These are phyloP conservation scores for Zeuzera pyrina DNA, from an alignment of 2,888 invertebrate genomes.

Conservation along the genomic window DNA sequence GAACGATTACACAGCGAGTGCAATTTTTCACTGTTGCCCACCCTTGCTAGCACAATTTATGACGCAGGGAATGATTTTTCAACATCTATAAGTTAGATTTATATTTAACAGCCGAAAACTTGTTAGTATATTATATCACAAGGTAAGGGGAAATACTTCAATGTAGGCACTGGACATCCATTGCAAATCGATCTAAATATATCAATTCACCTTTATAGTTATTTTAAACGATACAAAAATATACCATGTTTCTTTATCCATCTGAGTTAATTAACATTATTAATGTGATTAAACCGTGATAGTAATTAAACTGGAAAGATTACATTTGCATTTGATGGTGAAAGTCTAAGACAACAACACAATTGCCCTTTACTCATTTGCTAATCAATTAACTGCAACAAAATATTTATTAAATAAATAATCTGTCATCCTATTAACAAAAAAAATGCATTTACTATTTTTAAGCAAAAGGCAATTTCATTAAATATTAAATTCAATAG, in stretches of 20 bases:
- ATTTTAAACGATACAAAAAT: no score
- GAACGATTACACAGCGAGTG: conserved; percentile 54
- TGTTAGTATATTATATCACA: conserved; percentile 36
- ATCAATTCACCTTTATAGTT: no score
- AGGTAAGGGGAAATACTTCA: conserved; percentile 17
- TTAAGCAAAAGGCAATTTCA: background rate
- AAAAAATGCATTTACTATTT: no score
- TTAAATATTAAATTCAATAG: conserved; percentile 1
- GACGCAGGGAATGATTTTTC: conserved; percentile 64
- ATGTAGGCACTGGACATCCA: conserved; percentile 5
- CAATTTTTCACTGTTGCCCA: conserved; percentile 61
- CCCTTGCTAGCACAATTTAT: conserved; percentile 61
- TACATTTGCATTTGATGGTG: background rate
- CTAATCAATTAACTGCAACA: no score
- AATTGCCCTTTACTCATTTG: no score
- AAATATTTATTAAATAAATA: no score
- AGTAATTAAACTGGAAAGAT: no score
- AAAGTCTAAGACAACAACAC: conserved; percentile 1
- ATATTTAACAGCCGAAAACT: conserved; percentile 53
- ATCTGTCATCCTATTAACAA: no score
- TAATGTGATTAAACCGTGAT: conserved; percentile 37
- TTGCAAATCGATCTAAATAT: conserved; percentile 4
- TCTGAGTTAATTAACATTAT: conserved; percentile 17
- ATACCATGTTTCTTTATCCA: no score
- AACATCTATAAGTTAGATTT: conserved; percentile 62